These are phyloP conservation scores for Subacronicta megacephala DNA, from an alignment of 2,888 invertebrate genomes.

Conservation along the genomic window DNA sequence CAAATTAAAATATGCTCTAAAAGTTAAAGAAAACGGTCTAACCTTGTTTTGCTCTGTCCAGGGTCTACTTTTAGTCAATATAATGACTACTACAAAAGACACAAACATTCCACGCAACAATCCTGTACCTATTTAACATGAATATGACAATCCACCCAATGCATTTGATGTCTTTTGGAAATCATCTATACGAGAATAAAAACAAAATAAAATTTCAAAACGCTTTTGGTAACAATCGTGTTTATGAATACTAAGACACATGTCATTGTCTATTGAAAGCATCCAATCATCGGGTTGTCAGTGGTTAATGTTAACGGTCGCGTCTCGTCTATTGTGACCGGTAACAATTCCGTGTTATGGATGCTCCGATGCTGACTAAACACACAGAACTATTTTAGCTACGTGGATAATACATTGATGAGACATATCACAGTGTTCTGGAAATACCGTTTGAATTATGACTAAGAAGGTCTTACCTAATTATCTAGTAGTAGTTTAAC, in stretches of 20 bases:
- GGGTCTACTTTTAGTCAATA: too few species aligned
- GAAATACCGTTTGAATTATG: too few species aligned
- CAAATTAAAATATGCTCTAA: too few species aligned
- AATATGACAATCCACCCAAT: conserved; percentile 19
- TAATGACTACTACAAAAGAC: not conserved
- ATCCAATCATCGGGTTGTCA: conserved; percentile 72
- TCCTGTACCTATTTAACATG: not conserved
- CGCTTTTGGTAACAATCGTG: conserved; percentile 60
- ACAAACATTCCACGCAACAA: not conserved
- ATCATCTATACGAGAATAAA: conserved; percentile 43
- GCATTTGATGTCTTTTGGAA: conserved; percentile 40
- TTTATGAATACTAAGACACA: conserved; percentile 65
- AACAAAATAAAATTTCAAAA: conserved; percentile 46
- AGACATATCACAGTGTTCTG: not conserved
- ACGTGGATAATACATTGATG: conserved; percentile 8
- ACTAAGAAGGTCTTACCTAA: too few species aligned
- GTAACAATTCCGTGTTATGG: conserved; percentile 83
- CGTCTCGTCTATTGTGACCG: conserved; percentile 74
- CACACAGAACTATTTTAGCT: conserved; percentile 46
- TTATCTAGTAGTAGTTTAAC: too few species aligned
- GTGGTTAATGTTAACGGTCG: conserved; percentile 72
- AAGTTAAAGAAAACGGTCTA: too few species aligned
- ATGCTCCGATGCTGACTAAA: conserved; percentile 78
- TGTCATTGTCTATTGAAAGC: conserved; percentile 79
- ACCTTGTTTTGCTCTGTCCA: too few species aligned